Percentiles rank a stretch among this genome's conserved stretches.
Evolutionary conservation across 2,113 vertebrate genomes (phyloP).

Genomic region (Lepus americanus): DNA sequence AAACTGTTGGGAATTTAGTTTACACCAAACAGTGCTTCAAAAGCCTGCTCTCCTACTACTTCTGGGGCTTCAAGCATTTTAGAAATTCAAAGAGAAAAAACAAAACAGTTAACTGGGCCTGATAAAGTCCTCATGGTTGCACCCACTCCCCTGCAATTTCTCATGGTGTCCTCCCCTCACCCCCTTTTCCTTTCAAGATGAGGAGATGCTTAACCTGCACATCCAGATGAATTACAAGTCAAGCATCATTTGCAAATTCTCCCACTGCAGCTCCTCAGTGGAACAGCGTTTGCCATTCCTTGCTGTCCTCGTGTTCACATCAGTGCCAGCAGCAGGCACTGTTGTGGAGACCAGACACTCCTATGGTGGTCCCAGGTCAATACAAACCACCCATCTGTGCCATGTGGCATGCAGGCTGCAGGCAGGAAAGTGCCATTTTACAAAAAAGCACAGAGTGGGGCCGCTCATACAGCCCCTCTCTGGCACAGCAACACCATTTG

Average conservation of each 20-base stretch:
- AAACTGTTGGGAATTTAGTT: background rate
- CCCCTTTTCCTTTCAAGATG: background rate
- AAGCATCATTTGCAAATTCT: background rate
- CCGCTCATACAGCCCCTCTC: background rate
- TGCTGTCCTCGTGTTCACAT: background rate
- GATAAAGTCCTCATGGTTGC: background rate
- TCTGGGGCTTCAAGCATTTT: background rate
- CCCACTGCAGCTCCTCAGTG: background rate
- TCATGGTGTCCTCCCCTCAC: background rate
- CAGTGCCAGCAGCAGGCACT: background rate
- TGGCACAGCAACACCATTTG: background rate
- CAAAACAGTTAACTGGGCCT: background rate
- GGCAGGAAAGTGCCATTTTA: background rate
- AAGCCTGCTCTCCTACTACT: background rate
- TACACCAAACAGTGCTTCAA: background rate
- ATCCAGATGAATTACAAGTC: background rate
- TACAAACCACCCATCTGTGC: background rate
- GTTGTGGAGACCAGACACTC: background rate
- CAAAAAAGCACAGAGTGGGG: background rate
- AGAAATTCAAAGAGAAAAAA: slow-evolving; percentile 30
- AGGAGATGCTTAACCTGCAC: background rate
- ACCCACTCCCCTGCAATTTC: background rate
- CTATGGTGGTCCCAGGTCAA: background rate
- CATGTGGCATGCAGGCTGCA: background rate
- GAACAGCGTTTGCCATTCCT: background rate